Evolutionary conservation across 2,797 vertebrate genomes (phyloP).

Genomic region (Mormyrus hasselquistii): DNA sequence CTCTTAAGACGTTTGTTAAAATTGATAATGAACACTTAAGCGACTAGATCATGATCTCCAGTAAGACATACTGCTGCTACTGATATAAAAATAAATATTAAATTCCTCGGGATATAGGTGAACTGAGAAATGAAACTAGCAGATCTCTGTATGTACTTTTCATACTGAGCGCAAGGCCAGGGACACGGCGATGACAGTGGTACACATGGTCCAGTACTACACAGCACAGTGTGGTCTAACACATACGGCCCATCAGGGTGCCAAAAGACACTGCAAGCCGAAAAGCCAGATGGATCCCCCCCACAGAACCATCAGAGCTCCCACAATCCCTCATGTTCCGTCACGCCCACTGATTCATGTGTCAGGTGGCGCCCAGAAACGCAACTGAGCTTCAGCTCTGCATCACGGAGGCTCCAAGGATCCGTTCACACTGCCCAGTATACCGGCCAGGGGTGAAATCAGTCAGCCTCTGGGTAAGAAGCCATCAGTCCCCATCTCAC

Average conservation of each 20-base stretch:
- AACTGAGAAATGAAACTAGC: neutral
- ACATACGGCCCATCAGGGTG: neutral
- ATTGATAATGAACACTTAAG: neutral
- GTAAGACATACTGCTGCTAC: neutral
- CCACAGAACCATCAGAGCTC: neutral
- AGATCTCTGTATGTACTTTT: neutral
- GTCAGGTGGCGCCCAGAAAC: neutral
- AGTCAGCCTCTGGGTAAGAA: neutral
- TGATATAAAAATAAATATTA: neutral
- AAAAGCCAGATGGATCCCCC: neutral
- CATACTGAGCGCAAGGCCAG: neutral
- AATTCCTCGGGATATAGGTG: neutral
- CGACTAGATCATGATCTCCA: neutral
- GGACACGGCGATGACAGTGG: neutral
- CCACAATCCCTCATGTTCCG: constrained; percentile 7
- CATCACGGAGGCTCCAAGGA: neutral
- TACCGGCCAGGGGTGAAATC: neutral
- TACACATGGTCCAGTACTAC: neutral
- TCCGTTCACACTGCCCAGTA: neutral
- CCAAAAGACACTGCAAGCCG: neutral
- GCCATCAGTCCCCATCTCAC: neutral
- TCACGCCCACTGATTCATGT: neutral
- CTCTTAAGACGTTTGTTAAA: neutral
- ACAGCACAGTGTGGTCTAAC: neutral
- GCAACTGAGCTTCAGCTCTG: neutral